Evolutionary conservation across 2,113 vertebrate genomes (phyloP), one percentile per base, ranked within the genome.

Genomic region (Sterna hirundo): DNA sequence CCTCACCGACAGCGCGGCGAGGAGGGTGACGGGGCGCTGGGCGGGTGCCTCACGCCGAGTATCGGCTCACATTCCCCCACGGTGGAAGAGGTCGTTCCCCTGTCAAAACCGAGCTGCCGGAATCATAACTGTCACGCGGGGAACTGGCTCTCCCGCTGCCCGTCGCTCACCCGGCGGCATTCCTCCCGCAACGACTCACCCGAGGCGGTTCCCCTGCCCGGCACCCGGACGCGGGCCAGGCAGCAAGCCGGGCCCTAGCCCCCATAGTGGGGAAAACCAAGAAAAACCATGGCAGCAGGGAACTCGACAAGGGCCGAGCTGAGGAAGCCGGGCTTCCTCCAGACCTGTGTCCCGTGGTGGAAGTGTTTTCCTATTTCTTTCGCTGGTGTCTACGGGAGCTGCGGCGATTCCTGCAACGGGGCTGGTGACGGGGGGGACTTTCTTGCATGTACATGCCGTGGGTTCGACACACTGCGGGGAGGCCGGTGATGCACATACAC

Each of bases 1-100:
- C 27, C 62, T 46, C 23, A 29, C 55, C 3, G 3, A 29, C 47
- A 8, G 7, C 1, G 0, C 2, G 0, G 55, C 0, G 7, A 79
- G 52, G 38, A 69, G 57, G 61, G 20, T 29, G 74, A 61, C 0
- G 4, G 21, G 61, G 51, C 2, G 3, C 34, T 10, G 68, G 54
- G 49, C 1, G 3, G 58, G 44, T 32, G 32, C 5, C 6, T 34
- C 72, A 26, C 26, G 11, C 20, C 0, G 3, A 66, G 60, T 42
- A 82, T 36, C 29, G 2, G 44, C n/a, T 51, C 44, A 11, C 2
- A 0, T 15, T 62, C 51, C 51, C 30, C 17, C 1, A 0, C 1
- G 1, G 46, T 2, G 2, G 55, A 58, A 49, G 70, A 49, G 68
- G 51, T 38, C 3, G 0, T 34, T 46, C 47, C 54, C 3, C 42